phyloP scores from a whole-genome alignment of 1,140 invertebrate genomes.

The Carcinoscorpius rotundicauda region DNA sequence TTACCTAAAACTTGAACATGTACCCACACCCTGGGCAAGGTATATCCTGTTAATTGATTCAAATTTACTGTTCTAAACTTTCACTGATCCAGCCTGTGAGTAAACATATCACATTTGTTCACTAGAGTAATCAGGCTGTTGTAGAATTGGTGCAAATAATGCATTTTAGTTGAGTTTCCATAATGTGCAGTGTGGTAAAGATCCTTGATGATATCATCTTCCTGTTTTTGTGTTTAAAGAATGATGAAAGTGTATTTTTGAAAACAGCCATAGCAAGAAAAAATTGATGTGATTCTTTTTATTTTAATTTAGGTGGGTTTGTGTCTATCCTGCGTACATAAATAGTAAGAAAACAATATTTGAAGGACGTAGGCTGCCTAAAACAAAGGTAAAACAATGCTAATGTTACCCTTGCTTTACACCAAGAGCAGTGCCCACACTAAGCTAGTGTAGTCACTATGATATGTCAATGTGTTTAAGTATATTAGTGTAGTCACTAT shows the following conservation, averaged over 20 bases:
- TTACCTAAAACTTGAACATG: no score
- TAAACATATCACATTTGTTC: no score
- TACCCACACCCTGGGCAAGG: no score
- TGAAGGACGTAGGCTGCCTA: conserved; percentile 70
- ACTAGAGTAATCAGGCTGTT: no score
- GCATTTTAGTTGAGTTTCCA: background rate
- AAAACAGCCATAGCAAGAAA: background rate
- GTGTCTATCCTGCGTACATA: conserved; percentile 91
- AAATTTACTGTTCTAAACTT: no score
- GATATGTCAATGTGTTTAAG: no score
- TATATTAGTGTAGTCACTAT: no score
- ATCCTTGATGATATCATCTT: background rate
- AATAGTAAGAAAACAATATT: conserved; percentile 84
- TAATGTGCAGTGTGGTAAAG: background rate
- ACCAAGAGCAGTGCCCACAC: background rate
- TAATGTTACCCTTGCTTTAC: conserved; percentile 9
- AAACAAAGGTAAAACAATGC: conserved; percentile 45
- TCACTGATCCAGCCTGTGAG: no score
- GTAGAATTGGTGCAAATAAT: background rate
- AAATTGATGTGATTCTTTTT: conserved; percentile 3
- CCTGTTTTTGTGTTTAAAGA: background rate
- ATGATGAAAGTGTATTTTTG: background rate
- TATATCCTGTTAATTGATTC: no score
- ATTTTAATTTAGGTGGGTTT: conserved; percentile 68
- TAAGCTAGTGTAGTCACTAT: no score